Base-by-base conservation (phyloP, 2,113 vertebrate genomes). In the Pachycephala philippinensis region DNA sequence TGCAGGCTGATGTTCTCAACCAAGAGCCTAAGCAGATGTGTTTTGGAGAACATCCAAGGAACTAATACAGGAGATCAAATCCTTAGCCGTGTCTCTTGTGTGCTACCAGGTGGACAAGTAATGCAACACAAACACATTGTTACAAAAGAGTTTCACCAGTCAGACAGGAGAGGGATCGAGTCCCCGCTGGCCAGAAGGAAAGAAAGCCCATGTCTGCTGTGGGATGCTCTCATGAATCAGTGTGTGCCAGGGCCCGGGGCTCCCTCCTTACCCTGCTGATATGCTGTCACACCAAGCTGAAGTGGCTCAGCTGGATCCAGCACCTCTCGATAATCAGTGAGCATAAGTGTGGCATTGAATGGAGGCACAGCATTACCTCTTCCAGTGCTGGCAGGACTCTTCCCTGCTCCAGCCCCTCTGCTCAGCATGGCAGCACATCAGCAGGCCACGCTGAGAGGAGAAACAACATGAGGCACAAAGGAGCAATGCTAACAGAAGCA, bases 241-340 rank as follows among this genome's bases (percentile, higher is more conserved):
- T 59, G 65, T 40, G 11, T 3, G 1, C 37, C 3, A 6, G n/a
- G 22, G 22, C 50, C 42, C 6, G 3, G 40, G 61, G 16, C 11
- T 87, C 76, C 57, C 37, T 90, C 68, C 40, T 74, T 28, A 15
- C 35, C 85, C 89, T 78, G 75, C 74, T 95, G 78, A 79, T 93
- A 15, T 54, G 72, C 81, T 93, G 68, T 69, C 93, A 94, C 47
- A 87, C 80, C 59, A 76, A 60, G 57, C 60, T 86, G 70, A 85
- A 96, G 87, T 35, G 74, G 56, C 64, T 92, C 57, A 6, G 80
- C 24, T 89, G 72, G 89, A 75, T 84, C 33, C 86, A 75, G 61
- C 69, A 77, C 75, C 87, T 87, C 92, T 84, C 52, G 49, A 56
- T 84, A 88, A 90, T 84, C 78, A 84, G 89, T 20, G 59, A 71